These are phyloP conservation scores for Plagodis dolabraria DNA, from an alignment of 2,888 invertebrate genomes.

Conservation along the genomic window DNA sequence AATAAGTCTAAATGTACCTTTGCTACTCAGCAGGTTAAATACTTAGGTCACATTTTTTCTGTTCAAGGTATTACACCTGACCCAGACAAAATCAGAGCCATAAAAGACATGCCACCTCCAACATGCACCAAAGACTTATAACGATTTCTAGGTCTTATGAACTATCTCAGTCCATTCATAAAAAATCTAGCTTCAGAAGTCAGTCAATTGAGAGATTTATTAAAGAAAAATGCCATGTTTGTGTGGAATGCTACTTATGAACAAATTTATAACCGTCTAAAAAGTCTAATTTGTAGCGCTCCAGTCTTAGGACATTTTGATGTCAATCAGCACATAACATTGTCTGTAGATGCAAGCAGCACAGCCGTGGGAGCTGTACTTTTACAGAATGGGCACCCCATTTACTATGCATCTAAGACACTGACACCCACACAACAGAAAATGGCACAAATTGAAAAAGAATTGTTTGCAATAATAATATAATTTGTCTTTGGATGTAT, in stretches of 20 bases:
- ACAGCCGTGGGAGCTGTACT: conserved; percentile 37
- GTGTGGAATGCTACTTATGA: not conserved
- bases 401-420: conserved; percentile 3
- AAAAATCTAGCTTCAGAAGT: not conserved
- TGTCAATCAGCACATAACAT: conserved; percentile 6
- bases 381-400: conserved; percentile 24
- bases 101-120: conserved; percentile 27
- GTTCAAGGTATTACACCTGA: not conserved
- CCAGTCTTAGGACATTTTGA: conserved; percentile 32
- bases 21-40: conserved; percentile 29
- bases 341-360: conserved; percentile 35
- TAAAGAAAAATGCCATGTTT: not conserved
- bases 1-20: conserved; percentile 31
- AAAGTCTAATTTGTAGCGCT: conserved; percentile 12
- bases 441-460: conserved; percentile 45
- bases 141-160: conserved; percentile 31
- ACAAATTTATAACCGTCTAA: conserved; percentile 5
- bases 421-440: conserved; percentile 22
- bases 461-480: conserved; percentile 41
- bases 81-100: not conserved
- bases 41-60: conserved; percentile 35
- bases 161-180: conserved; percentile 17
- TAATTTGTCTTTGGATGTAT: conserved; percentile 8
- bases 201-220: not conserved
- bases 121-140: conserved; percentile 29